Evolutionary conservation across 2,888 invertebrate genomes (phyloP).

Genomic region (Limnephilus marmoratus): DNA sequence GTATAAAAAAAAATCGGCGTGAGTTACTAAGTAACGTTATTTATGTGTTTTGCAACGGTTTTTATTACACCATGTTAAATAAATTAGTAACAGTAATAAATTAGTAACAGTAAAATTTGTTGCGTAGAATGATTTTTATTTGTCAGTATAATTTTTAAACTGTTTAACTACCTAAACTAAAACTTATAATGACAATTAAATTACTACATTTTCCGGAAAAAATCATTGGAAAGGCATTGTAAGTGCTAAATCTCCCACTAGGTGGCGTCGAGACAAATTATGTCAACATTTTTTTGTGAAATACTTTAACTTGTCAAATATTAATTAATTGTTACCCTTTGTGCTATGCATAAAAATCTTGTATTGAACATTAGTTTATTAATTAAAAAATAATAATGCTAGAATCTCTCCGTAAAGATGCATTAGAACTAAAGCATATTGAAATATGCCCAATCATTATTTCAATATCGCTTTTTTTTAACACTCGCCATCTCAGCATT

Average conservation of each 20-base stretch:
- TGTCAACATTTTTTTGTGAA: too few species aligned
- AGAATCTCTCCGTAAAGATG: not conserved
- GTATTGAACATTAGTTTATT: too few species aligned
- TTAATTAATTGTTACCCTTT: too few species aligned
- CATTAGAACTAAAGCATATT: not conserved
- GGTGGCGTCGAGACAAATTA: too few species aligned
- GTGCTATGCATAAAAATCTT: too few species aligned
- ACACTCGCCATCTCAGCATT: not conserved
- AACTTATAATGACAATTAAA: too few species aligned
- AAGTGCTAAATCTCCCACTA: too few species aligned
- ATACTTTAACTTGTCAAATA: too few species aligned
- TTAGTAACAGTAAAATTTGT: too few species aligned
- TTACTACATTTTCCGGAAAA: too few species aligned
- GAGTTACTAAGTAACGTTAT: not conserved
- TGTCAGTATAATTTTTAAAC: not conserved
- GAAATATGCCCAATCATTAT: not conserved
- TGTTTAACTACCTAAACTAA: not conserved
- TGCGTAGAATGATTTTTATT: too few species aligned
- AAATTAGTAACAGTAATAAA: not conserved
- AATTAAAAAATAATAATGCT: not conserved
- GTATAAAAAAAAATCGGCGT: slow-evolving; percentile 1
- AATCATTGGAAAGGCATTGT: too few species aligned
- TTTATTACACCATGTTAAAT: not conserved
- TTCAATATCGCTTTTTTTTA: not conserved
- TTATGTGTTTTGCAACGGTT: not conserved